Evolutionary conservation across 2,113 vertebrate genomes (phyloP).

Genomic region (Montifringilla adamsi): DNA sequence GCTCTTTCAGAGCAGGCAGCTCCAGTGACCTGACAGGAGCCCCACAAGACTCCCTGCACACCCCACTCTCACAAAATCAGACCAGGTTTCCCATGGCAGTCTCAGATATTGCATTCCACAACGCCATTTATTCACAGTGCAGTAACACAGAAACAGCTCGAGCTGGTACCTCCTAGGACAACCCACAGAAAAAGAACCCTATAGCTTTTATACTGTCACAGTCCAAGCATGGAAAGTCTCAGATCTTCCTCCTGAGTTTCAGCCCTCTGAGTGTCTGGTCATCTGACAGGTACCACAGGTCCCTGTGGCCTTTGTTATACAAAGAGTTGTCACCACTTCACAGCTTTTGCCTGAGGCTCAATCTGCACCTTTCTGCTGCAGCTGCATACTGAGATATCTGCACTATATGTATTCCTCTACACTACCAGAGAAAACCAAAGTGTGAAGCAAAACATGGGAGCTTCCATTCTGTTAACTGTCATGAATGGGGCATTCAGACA

Average conservation of each 20-base stretch:
- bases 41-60: neutral
- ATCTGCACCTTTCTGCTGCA: neutral
- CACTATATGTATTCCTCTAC: neutral
- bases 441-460: neutral
- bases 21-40: neutral
- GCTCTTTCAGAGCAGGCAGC: neutral
- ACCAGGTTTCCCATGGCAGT: neutral
- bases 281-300: too few relatives aligned
- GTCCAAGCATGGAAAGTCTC: neutral
- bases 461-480: neutral
- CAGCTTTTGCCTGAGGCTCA: neutral
- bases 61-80: neutral
- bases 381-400: neutral
- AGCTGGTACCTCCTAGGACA: neutral
- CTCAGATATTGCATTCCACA: neutral
- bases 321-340: neutral
- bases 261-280: neutral
- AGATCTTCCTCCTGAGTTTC: neutral
- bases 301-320: neutral
- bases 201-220: neutral
- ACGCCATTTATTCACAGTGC: neutral
- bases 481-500: neutral
- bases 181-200: neutral
- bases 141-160: neutral
- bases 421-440: neutral